Evolutionary conservation across 2,888 invertebrate genomes (phyloP).

Genomic region (Agrochola litura): DNA sequence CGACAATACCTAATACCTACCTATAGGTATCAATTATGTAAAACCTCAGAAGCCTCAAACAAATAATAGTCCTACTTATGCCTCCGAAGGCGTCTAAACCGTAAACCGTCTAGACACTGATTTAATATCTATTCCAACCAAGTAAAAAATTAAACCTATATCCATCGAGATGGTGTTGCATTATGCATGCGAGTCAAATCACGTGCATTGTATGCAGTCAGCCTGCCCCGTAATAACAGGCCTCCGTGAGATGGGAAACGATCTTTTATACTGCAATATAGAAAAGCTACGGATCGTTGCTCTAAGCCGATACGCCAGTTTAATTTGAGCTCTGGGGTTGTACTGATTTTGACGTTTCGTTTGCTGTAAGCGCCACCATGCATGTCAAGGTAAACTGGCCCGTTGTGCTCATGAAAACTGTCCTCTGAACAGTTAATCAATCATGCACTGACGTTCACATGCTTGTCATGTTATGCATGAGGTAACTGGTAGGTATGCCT

Average conservation of each 20-base stretch:
- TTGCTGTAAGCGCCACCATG: background rate
- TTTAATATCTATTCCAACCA: constrained; percentile 24
- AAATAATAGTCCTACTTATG: background rate
- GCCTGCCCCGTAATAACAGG: constrained; percentile 60
- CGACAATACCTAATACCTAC: background rate
- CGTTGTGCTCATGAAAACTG: constrained; percentile 39
- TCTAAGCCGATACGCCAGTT: constrained; percentile 8
- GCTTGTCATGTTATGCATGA: constrained; percentile 29
- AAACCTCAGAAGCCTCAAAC: background rate
- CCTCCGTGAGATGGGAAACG: constrained; percentile 66
- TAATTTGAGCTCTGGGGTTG: constrained; percentile 12
- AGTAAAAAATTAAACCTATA: constrained; percentile 48
- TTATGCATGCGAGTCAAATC: constrained; percentile 59
- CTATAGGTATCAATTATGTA: too few relatives aligned
- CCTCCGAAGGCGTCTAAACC: background rate
- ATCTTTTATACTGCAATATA: constrained; percentile 47
- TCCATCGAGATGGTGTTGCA: constrained; percentile 38
- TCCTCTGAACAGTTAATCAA: constrained; percentile 53
- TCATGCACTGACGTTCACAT: constrained; percentile 40
- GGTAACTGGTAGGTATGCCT: constrained; percentile 8
- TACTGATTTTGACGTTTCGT: background rate
- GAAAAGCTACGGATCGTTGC: constrained; percentile 55
- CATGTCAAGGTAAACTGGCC: constrained; percentile 14
- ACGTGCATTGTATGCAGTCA: constrained; percentile 54
- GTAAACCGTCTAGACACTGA: constrained; percentile 46